These are phyloP conservation scores for Hirtodrosophila duncani DNA, from an alignment of 2,888 invertebrate genomes.

Conservation along the genomic window DNA sequence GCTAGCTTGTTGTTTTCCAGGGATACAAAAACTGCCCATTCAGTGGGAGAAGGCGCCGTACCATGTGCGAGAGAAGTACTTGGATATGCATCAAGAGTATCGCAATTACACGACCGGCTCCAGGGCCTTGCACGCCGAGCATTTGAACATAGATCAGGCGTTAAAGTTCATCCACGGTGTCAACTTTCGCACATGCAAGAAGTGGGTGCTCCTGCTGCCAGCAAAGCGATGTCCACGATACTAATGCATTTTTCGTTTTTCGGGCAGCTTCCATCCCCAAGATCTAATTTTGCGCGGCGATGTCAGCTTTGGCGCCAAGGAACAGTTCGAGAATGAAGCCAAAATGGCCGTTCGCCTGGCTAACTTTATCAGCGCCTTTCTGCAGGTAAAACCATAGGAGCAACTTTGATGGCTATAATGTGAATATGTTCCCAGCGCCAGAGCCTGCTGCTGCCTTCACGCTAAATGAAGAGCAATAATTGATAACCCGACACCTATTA, in stretches of 20 bases:
- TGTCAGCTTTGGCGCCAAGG: slow-evolving; percentile 89
- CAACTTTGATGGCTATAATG: neutral
- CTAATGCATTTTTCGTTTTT: neutral
- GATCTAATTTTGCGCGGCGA: slow-evolving; percentile 91
- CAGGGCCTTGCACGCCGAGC: slow-evolving; percentile 82
- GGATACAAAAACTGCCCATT: slow-evolving; percentile 91
- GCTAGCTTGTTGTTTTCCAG: slow-evolving; percentile 78
- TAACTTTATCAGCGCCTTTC: slow-evolving; percentile 96
- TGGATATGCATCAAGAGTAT: slow-evolving; percentile 87
- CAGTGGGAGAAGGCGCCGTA: slow-evolving; percentile 88
- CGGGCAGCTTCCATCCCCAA: slow-evolving; percentile 83
- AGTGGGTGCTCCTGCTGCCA: slow-evolving; percentile 62
- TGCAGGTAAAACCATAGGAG: slow-evolving; percentile 82
- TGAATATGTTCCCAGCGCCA: slow-evolving; percentile 47
- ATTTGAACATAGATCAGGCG: slow-evolving; percentile 87
- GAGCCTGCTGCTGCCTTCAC: slow-evolving; percentile 38
- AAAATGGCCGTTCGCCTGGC: slow-evolving; percentile 97
- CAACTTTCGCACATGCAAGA: slow-evolving; percentile 80
- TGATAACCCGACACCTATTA: slow-evolving; percentile 72
- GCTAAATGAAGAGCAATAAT: slow-evolving; percentile 71
- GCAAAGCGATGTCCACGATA: too few species aligned
- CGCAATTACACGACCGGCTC: slow-evolving; percentile 84
- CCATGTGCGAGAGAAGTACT: slow-evolving; percentile 85
- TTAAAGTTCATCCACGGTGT: slow-evolving; percentile 88
- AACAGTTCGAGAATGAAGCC: slow-evolving; percentile 95